phyloP scores from a whole-genome alignment of 2,888 invertebrate genomes.

The Lycaena phlaeas region DNA sequence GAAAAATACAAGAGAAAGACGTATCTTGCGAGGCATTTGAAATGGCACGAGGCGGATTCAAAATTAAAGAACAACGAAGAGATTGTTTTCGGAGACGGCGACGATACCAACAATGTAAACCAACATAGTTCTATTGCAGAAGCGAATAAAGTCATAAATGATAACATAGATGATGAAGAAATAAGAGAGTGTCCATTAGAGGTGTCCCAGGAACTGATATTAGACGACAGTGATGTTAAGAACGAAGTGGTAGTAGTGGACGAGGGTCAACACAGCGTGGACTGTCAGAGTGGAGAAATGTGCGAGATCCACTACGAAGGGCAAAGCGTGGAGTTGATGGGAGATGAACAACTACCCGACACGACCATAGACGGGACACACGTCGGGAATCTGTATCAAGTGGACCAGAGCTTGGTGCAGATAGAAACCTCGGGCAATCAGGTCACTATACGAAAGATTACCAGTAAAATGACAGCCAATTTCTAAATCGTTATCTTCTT shows the following conservation, averaged over 20 bases:
- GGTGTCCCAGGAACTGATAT: constrained; percentile 36
- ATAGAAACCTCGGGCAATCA: constrained; percentile 40
- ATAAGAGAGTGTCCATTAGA: constrained; percentile 33
- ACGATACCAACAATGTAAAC: too few relatives aligned
- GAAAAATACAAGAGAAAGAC: constrained; percentile 43
- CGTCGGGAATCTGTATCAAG: constrained; percentile 39
- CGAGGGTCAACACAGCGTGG: constrained; percentile 23
- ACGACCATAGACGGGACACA: constrained; percentile 32
- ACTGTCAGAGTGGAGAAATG: constrained; percentile 24
- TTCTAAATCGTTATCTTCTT: background rate
- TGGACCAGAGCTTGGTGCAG: constrained; percentile 49
- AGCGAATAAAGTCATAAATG: too few relatives aligned
- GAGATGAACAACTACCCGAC: too few relatives aligned
- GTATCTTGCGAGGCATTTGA: constrained; percentile 43
- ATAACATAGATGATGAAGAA: background rate
- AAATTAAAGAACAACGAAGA: constrained; percentile 25
- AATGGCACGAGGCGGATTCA: constrained; percentile 33
- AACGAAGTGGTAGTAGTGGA: constrained; percentile 38
- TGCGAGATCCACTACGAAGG: constrained; percentile 28
- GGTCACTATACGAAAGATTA: constrained; percentile 50
- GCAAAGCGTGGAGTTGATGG: too few relatives aligned
- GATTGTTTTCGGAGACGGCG: too few relatives aligned
- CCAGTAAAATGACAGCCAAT: constrained; percentile 49
- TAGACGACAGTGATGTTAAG: constrained; percentile 35
- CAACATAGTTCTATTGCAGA: too few relatives aligned